Percentiles rank a stretch among this genome's conserved stretches.
Conservation (phyloP, 2,888 invertebrate genomes). For the Gastracanthus pulcherrimus region DNA sequence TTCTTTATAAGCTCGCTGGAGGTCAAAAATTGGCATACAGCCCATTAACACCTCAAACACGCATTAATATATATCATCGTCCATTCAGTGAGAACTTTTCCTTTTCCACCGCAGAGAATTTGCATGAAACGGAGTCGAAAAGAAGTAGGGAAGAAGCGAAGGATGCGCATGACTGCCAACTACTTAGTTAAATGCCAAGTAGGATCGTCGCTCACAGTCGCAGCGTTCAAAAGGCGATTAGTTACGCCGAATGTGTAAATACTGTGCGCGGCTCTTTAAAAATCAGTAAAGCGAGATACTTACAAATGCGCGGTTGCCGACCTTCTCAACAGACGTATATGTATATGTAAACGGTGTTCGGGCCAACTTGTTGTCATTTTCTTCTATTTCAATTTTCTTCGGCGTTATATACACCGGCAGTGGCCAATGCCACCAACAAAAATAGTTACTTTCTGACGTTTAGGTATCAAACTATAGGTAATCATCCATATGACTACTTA, state of each 20-base stretch:
- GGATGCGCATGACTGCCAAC: background rate
- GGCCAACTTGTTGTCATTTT: background rate
- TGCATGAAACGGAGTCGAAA: constrained; percentile 24
- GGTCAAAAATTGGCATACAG: background rate
- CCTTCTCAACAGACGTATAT: constrained; percentile 2
- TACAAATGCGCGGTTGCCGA: background rate
- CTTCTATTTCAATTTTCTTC: constrained; percentile 15
- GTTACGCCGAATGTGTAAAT: constrained; percentile 35
- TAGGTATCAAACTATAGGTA: background rate
- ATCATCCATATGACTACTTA: too few relatives aligned
- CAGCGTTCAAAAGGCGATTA: constrained; percentile 35
- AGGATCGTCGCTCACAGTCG: background rate
- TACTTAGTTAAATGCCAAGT: too few relatives aligned
- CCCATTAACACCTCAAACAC: too few relatives aligned
- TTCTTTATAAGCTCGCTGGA: background rate
- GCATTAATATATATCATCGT: constrained; percentile 13
- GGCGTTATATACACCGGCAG: background rate
- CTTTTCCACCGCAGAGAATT: background rate
- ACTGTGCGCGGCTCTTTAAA: constrained; percentile 6
- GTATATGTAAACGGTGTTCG: constrained; percentile 5
- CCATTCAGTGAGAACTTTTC: background rate
- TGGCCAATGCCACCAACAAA: constrained; percentile 9
- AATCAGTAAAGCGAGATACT: background rate
- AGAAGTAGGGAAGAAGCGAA: background rate
- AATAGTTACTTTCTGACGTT: constrained; percentile 4